Evolutionary conservation across 2,113 vertebrate genomes (phyloP).

Genomic region (Brienomyrus brachyistius): DNA sequence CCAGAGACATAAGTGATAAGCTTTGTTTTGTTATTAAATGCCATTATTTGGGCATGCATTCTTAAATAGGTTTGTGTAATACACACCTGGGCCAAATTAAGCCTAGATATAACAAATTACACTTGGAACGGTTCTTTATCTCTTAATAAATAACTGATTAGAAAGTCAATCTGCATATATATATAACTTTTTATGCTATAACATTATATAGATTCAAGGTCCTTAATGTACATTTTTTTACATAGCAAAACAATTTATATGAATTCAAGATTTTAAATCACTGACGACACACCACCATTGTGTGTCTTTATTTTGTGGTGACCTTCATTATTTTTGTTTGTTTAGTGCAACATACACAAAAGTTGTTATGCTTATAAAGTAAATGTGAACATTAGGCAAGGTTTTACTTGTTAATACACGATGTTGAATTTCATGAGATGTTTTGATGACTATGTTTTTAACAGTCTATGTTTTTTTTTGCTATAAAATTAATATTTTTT

Average conservation of each 20-base stretch:
- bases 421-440: background rate
- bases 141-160: background rate
- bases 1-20: background rate
- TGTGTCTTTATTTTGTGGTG: slow-evolving; percentile 9
- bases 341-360: background rate
- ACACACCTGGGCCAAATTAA: background rate
- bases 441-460: background rate
- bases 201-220: background rate
- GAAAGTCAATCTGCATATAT: no score
- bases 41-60: background rate
- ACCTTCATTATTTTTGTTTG: background rate
- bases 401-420: background rate
- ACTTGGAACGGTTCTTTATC: background rate
- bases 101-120: background rate
- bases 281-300: background rate
- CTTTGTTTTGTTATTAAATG: background rate
- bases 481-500: background rate
- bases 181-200: background rate
- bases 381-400: background rate
- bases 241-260: background rate
- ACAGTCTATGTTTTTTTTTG: background rate
- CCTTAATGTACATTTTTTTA: background rate
- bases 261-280: background rate
- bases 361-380: background rate
- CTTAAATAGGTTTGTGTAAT: background rate